Base-by-base conservation (phyloP, 2,797 vertebrate species). In the Ciconia nigra region DNA sequence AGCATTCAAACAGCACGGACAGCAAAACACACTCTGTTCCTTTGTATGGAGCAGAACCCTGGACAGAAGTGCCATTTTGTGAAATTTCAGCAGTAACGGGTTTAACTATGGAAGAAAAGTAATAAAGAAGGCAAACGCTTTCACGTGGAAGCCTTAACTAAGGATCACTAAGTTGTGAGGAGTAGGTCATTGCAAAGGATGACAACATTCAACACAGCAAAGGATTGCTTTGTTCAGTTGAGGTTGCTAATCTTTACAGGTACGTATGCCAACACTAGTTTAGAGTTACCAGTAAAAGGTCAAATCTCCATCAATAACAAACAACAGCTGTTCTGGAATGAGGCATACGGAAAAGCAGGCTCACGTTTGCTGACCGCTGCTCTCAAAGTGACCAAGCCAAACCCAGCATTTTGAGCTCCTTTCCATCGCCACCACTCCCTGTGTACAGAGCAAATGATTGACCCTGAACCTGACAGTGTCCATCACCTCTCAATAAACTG, bases 371-470 rank as follows among this genome's bases (percentile, higher is more conserved):
- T 70, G 59, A 46, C 4, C 4, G 5, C 26, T 51, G 20, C 54
- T 79, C 22, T 57, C 52, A 41, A 58, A 86, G 39, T 16, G 7
- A 59, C n/a, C 21, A 29, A 37, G 61, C 1, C 31, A 57, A 71
- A 33, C 3, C 4, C 25, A 49, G 10, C 3, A 5, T 33, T 46
- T 26, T 17, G 21, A 83, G 4, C 28, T 73, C 28, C 47, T 67
- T n/a, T 70, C 49, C 37, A 46, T 44, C 17, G 7, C 25, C 52
- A 47, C 10, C 9, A 1, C 20, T 59, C 31, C 35, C 22, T 59
- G 17, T 1, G 0, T 6, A 31, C 29, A 41, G 2, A 52, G 15
- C 10, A 79, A 55, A 58, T 7, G 1, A 33, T 2, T 55, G 44
- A 29, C 11, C 12, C 26, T 62, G 42, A 70, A 70, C 13, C 15